Evolutionary conservation across 1,140 invertebrate species (phyloP), one percentile per base, ranked within the genome.

Genomic region (Ctenoplectra terminalis): DNA sequence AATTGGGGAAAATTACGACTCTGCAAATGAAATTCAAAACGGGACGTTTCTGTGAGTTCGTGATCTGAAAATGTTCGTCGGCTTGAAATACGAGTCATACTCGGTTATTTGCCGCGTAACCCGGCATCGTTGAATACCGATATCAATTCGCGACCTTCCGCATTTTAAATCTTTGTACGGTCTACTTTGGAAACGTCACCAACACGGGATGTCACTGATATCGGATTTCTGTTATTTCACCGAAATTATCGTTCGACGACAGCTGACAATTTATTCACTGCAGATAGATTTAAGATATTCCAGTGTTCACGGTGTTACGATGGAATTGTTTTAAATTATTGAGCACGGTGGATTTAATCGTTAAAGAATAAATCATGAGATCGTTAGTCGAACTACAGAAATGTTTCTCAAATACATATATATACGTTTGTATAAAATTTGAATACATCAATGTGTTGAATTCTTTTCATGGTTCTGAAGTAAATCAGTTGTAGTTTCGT

Each of bases 21-120:
- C 87, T 83, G 69, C 88, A 86, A 91, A 92, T 91, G 88, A 92
- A 92, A 92, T 91, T 86, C 74, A 64, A 84, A 86, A 85, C 64
- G 73, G 26, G 58, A 75, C 71, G 60, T 80, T 71, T 43, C 69
- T 43, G 34, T 63, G 20, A 15, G 50, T 23, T 72, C 4, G 26
- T 54, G 46, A 71, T 69, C 54, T 71, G 69, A 86, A 87, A 90
- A 84, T 88, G 77, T 84, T 80, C 83, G 60, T 63, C 61, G n/a
- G 66, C 52, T 72, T 87, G 80, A 89, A 87, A 87, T 89, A 88
- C 84, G 86, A 87, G 81, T 84, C n/a, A 13, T 72, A 61, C 74
- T 72, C 15, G 46, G 43, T 56, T 82, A 54, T 81, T 58, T 50
- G 8, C 20, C 43, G 63, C 15, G 15, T 17, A 20, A 29, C 23